phyloP scores from a whole-genome alignment of 2,888 invertebrate species.

The Dasypogon diadema region DNA sequence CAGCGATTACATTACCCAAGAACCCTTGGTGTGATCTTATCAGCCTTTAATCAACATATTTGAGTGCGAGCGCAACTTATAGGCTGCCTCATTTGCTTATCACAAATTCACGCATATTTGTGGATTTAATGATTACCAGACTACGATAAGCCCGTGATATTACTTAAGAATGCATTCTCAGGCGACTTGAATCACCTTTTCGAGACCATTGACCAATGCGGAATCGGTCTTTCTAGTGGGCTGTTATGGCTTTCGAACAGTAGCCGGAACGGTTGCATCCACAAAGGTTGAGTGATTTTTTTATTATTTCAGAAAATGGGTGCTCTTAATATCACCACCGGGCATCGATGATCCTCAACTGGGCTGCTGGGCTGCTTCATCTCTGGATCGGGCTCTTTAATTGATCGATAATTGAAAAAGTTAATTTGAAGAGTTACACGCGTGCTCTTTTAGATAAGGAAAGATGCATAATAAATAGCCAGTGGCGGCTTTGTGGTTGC shows the following conservation, averaged over 20 bases:
- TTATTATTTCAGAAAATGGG: background rate
- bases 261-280: slow-evolving; percentile 6
- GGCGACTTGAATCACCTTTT: slow-evolving; percentile 25
- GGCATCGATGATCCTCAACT: slow-evolving; percentile 12
- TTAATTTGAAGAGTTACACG: slow-evolving; percentile 59
- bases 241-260: background rate
- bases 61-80: slow-evolving; percentile 57
- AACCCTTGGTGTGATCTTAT: slow-evolving; percentile 56
- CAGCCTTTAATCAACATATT: slow-evolving; percentile 55
- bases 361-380: background rate
- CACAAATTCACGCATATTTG: slow-evolving; percentile 59
- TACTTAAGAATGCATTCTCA: background rate
- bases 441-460: slow-evolving; percentile 58
- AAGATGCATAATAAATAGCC: slow-evolving; percentile 42
- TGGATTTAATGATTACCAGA: slow-evolving; percentile 57
- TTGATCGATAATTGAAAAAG: slow-evolving; percentile 60
- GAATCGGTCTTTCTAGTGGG: background rate
- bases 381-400: slow-evolving; percentile 54
- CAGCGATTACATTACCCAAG: slow-evolving; percentile 52
- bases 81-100: slow-evolving; percentile 58
- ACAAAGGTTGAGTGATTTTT: slow-evolving; percentile 5
- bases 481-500: background rate
- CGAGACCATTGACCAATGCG: background rate
- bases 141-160: slow-evolving; percentile 51
- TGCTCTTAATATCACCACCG: slow-evolving; percentile 1